phyloP scores from a whole-genome alignment of 2,888 invertebrate genomes.

The Pseudococcus jackbeardsleyi region DNA sequence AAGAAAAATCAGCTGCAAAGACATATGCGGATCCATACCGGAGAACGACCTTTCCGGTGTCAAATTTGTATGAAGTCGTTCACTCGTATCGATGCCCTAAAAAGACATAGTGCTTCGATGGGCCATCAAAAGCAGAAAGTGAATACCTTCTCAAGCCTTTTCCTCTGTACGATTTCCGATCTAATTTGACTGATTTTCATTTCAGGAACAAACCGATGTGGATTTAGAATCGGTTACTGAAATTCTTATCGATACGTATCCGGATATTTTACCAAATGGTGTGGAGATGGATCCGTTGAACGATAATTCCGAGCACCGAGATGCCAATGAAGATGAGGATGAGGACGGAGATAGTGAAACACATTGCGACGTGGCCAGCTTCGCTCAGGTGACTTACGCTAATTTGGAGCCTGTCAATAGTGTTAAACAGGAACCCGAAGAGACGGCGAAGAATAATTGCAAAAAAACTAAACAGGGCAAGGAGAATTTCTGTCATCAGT shows the following conservation, averaged over 20 bases:
- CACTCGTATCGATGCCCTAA: constrained; percentile 58
- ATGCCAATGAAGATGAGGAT: background rate
- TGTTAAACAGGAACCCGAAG: constrained; percentile 1
- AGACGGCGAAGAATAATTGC: background rate
- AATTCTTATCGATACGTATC: constrained; percentile 7
- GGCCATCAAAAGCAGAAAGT: constrained; percentile 61
- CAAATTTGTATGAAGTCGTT: constrained; percentile 58
- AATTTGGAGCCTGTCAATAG: background rate
- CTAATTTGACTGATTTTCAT: background rate
- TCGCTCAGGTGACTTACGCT: constrained; percentile 58
- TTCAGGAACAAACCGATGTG: background rate
- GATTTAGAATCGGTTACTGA: background rate
- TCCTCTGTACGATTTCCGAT: background rate
- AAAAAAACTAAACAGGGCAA: background rate
- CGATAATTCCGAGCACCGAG: background rate
- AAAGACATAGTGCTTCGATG: constrained; percentile 57
- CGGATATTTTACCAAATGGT: background rate
- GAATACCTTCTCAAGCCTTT: background rate
- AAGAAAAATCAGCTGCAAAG: constrained; percentile 60
- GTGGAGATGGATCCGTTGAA: background rate
- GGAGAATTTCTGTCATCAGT: constrained; percentile 57
- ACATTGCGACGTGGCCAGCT: constrained; percentile 56
- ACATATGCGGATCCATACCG: constrained; percentile 58
- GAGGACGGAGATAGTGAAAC: constrained; percentile 55
- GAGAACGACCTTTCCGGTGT: constrained; percentile 57